Evolutionary conservation across 2,113 vertebrate genomes (phyloP), one percentile per base, ranked within the genome.

Genomic region (Stegastes partitus): DNA sequence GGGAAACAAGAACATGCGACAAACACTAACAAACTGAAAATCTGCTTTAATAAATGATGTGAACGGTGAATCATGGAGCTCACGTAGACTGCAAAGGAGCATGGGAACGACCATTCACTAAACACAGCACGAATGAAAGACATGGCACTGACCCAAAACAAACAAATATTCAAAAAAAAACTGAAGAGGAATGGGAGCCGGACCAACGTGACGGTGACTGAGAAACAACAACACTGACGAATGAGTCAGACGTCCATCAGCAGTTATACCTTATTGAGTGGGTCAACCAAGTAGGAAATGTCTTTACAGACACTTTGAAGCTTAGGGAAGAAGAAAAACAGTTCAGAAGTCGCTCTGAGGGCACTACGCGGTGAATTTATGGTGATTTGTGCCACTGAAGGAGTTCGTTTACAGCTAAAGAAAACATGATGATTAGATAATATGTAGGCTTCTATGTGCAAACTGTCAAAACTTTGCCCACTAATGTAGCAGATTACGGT

Each of bases 291-390:
- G 90, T 94, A 94, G 90, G 93, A 95, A 85, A 94, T 91, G 85
- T 95, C 94, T 94, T 94, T 95, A 93, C 93, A 94, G 87, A 94
- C 93, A 90, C 92, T 94, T 87, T 95, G 94, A 93, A 95, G 94
- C 92, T 93, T 93, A 69, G 57, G 65, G 86, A 55, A 84, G 80
- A 91, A 81, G 70, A 93, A 51, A 90, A 53, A 90, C 44, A 83
- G 77, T 89, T 91, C 76, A 88, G 67, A 75, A 61, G 22, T 81
- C n/a, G 69, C 42, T 70, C 18, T 54, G 39, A 21, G 18, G 37
- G 7, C 16, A 53, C 22, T 26, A 15, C 34, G 23, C 31, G 5
- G 28, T 45, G 1, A 37, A 58, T 22, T 28, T 25, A 51, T 31
- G 26, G 22, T 12, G 23, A n/a, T 70, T 66, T 56, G 22, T 50